Percentiles rank a stretch among this genome's conserved stretches.
These are phyloP conservation scores for Drosophila serrata DNA, from an alignment of 1,140 invertebrate genomes.

Conservation along the genomic window DNA sequence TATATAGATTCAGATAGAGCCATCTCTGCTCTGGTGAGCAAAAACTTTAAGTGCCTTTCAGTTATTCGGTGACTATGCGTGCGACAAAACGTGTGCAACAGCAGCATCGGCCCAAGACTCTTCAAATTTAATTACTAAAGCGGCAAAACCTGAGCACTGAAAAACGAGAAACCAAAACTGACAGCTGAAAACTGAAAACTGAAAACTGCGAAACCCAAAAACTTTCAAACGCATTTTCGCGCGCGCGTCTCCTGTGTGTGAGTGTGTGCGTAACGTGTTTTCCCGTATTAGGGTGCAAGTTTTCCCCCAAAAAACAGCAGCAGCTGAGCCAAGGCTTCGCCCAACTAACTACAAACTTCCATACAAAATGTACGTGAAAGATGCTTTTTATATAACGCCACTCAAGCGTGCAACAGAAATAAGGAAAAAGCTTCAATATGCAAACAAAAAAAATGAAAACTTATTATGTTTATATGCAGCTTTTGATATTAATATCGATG, in stretches of 20 bases:
- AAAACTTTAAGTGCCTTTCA: constrained; percentile 77
- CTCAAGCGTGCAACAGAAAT: constrained; percentile 16
- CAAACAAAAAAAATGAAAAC: background rate
- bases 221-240: constrained; percentile 51
- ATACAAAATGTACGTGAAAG: constrained; percentile 48
- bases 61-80: constrained; percentile 79
- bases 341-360: constrained; percentile 29
- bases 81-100: constrained; percentile 74
- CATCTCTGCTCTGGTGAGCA: constrained; percentile 53
- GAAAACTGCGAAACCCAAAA: constrained; percentile 25
- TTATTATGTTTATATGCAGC: background rate
- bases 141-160: constrained; percentile 6
- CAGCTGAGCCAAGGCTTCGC: constrained; percentile 38
- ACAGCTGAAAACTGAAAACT: constrained; percentile 8
- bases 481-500: constrained; percentile 10
- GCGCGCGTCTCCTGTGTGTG: constrained; percentile 1
- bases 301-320: constrained; percentile 30
- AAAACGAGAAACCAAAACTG: constrained; percentile 15
- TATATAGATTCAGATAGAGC: constrained; percentile 16
- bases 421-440: background rate
- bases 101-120: constrained; percentile 20
- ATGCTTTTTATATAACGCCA: constrained; percentile 39
- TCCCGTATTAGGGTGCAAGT: constrained; percentile 30
- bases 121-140: constrained; percentile 58
- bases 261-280: constrained; percentile 39